A percentile compares a stretch with the other conserved stretches of the same genome.
phyloP scores from a whole-genome alignment of 2,113 vertebrate species.

The Lampris megalopsis region DNA sequence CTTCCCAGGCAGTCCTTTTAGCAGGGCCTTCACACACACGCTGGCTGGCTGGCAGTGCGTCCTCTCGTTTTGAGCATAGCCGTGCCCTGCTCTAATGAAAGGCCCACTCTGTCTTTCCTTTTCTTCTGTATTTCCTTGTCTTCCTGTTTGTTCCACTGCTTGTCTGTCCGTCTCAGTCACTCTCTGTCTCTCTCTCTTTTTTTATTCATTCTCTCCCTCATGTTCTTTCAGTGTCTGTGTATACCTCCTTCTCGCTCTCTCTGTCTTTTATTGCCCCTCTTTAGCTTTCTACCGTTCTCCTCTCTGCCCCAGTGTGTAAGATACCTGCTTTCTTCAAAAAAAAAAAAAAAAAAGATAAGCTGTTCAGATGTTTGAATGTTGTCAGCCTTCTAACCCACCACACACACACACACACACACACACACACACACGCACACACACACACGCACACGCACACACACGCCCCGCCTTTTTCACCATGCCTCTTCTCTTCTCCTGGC shows the following conservation, averaged over 20 bases:
- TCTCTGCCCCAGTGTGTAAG: conserved; percentile 12
- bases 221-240: background rate
- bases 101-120: background rate
- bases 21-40: conserved; percentile 10
- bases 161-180: conserved; percentile 3
- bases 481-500: conserved; percentile 82
- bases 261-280: conserved; percentile 7
- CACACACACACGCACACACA: conserved; percentile 47
- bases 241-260: background rate
- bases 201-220: conserved; percentile 12
- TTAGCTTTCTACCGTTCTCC: background rate
- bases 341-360: background rate
- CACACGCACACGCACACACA: conserved; percentile 30
- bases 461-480: conserved; percentile 74
- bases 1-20: conserved; percentile 18
- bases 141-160: background rate
- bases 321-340: conserved; percentile 29
- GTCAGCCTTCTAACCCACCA: conserved; percentile 42
- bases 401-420: conserved; percentile 41
- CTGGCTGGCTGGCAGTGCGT: conserved; percentile 6
- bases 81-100: no score
- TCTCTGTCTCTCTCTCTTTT: background rate
- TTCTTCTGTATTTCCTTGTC: conserved; percentile 1
- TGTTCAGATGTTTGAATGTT: conserved; percentile 47
- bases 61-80: conserved; percentile 10